Evolutionary conservation across 2,888 invertebrate genomes (phyloP).

Genomic region (Andricus quercusramuli): DNA sequence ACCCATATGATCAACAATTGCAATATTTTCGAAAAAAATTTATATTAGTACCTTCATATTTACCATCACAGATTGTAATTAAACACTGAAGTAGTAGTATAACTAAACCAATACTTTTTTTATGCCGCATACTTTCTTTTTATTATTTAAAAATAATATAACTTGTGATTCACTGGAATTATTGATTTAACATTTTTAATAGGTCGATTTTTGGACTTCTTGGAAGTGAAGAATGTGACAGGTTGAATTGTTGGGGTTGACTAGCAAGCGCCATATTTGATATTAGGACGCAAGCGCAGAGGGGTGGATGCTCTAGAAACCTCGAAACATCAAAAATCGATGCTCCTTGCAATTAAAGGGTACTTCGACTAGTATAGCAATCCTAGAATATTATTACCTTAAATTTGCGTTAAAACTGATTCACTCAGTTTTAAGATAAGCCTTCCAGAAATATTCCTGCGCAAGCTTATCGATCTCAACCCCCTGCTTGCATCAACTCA

Average conservation of each 20-base stretch:
- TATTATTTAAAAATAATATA: background rate
- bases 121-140: background rate
- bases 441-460: background rate
- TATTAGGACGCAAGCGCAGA: constrained; percentile 54
- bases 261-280: constrained; percentile 61
- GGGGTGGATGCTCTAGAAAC: constrained; percentile 66
- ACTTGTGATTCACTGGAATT: background rate
- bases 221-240: background rate
- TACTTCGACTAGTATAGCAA: constrained; percentile 41
- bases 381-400: constrained; percentile 14
- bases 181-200: background rate
- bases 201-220: background rate
- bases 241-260: background rate
- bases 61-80: constrained; percentile 6
- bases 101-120: background rate
- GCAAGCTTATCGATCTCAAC: constrained; percentile 4
- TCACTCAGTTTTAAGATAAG: background rate
- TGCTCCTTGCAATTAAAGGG: constrained; percentile 59
- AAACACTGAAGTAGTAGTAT: background rate
- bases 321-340: constrained; percentile 67
- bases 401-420: constrained; percentile 4
- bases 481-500: background rate
- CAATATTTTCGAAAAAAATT: background rate
- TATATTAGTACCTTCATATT: background rate
- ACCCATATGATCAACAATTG: too few species aligned